Percentiles rank a stretch among this genome's conserved stretches.
Conservation (phyloP, 2,888 invertebrate genomes). For the Loripinus fragilis region DNA sequence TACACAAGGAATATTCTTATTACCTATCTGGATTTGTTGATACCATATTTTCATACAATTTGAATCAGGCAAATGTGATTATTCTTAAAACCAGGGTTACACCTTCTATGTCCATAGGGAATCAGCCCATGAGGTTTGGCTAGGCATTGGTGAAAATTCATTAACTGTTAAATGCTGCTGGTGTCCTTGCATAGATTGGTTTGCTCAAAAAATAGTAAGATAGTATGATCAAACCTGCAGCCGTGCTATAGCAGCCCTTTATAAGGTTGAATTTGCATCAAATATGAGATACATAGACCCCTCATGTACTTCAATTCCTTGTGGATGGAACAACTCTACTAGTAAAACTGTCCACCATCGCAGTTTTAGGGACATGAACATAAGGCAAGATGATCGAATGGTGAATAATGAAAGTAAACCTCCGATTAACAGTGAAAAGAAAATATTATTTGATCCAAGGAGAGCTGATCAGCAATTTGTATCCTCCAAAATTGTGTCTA, state of each 20-base stretch:
- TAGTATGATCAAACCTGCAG: no score
- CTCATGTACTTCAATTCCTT: not conserved
- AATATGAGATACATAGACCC: not conserved
- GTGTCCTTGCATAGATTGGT: not conserved
- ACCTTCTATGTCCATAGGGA: not conserved
- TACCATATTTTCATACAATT: not conserved
- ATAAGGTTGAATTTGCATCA: not conserved
- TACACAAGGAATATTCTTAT: not conserved
- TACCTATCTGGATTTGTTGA: not conserved
- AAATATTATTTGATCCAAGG: not conserved
- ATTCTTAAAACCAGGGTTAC: not conserved
- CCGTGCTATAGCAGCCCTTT: not conserved
- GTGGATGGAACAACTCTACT: not conserved
- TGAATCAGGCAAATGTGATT: not conserved
- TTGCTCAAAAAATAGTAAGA: no score
- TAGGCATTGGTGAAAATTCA: not conserved
- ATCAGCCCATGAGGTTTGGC: not conserved
- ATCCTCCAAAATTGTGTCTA: not conserved
- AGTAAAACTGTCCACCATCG: not conserved
- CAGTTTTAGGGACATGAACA: not conserved
- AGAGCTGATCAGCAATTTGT: not conserved
- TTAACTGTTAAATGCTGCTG: not conserved
- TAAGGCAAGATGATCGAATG: not conserved
- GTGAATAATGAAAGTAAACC: not conserved
- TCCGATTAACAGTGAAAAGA: no score